phyloP scores from a whole-genome alignment of 2,888 invertebrate species.

The Dicranocentrus wangi region DNA sequence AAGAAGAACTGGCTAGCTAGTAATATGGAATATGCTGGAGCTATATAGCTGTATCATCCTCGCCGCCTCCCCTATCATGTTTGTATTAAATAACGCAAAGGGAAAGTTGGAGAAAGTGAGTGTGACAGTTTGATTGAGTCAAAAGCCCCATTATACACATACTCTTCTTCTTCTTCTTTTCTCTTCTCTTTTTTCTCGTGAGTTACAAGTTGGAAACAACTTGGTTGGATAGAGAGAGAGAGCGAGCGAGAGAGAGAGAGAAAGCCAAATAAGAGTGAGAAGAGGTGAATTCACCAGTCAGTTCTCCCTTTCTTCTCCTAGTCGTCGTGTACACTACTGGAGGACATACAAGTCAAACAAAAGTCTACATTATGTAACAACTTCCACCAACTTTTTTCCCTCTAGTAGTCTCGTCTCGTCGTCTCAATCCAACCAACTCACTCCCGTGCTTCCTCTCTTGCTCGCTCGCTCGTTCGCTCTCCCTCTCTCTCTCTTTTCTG shows the following conservation, averaged over 20 bases:
- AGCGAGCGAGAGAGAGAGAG: too few species aligned
- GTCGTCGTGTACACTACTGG: background rate
- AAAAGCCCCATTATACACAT: slow-evolving; percentile 7
- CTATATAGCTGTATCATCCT: slow-evolving; percentile 2
- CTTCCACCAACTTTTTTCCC: slow-evolving; percentile 15
- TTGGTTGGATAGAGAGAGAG: background rate
- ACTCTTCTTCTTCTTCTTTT: background rate
- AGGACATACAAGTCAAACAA: background rate
- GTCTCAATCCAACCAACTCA: too few species aligned
- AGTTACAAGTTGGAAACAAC: slow-evolving; percentile 11
- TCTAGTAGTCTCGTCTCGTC: background rate
- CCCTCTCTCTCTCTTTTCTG: background rate
- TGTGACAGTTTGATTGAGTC: slow-evolving; percentile 49
- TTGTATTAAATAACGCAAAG: background rate
- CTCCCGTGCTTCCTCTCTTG: too few species aligned
- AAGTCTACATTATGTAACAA: slow-evolving; percentile 30
- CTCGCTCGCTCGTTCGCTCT: background rate
- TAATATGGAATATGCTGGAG: background rate
- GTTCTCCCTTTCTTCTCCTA: background rate
- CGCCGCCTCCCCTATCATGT: background rate
- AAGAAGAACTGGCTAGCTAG: too few species aligned
- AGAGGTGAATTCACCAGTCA: background rate
- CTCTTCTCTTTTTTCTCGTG: background rate
- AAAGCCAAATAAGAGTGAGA: too few species aligned
- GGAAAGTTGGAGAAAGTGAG: slow-evolving; percentile 41